Evolutionary conservation across 1,140 invertebrate genomes (phyloP), one percentile per base, ranked within the genome.

Genomic region (Drosophila lini): DNA sequence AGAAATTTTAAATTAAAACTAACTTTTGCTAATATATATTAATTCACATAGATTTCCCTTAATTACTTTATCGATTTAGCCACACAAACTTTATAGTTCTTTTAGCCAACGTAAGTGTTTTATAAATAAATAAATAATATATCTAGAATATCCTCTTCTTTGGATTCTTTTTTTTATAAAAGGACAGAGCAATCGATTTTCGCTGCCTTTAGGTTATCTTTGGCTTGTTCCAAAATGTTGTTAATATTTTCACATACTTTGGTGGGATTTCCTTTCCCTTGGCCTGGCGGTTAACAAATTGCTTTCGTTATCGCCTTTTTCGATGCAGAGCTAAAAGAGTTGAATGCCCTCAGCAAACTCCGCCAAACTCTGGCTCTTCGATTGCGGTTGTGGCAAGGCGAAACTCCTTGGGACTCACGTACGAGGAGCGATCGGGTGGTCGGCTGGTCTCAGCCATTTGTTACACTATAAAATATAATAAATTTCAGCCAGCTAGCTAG

Each of bases 221-320:
- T 31, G 25, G 5, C 62, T 68, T 68, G 67, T 70, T 70, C 38
- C 67, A 70, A 67, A 70, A 68, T 56, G 62, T 67, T 86, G 79
- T 86, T 86, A 85, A 79, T 86, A 86, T 86, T 86, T 86, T 86
- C 82, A 86, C 82, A 86, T 86, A 86, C 82, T 86, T 86, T 79
- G 75, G 75, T 86, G 79, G 83, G 83, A 88, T 88, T 86, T 86
- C 79, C 82, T 86, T 86, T 70, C 77, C 68, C 74, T 78, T 71
- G 32, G 68, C 59, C 53, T 55, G 57, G 53, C 60, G 69, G 77
- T 81, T 89, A 89, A 89, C 84, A 89, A 89, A 89, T 89, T 89
- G 84, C 84, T 89, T 89, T 89, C 47, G 71, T 89, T 89, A 89
- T 89, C 84, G 59, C 76, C 69, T 40, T 73, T 67, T 73, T 65